Conservation (phyloP, 2,113 vertebrate species). For the Dasypus novemcinctus region DNA sequence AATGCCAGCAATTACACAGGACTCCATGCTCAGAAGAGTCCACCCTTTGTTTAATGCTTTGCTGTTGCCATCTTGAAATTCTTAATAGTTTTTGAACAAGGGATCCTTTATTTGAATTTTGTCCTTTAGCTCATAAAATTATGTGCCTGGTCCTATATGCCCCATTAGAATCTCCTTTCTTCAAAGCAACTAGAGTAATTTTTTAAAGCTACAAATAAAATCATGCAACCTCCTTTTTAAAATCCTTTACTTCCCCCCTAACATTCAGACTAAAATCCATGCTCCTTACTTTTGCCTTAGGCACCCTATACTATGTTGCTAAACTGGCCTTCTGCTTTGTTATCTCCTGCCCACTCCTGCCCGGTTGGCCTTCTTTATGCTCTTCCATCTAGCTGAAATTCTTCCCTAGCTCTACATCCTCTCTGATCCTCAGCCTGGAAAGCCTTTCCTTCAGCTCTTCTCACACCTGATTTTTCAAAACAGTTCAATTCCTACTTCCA, state of each 20-base stretch:
- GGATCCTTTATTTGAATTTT: not conserved
- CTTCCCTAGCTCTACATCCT: not conserved
- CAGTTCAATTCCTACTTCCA: not conserved
- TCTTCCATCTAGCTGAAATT: not conserved
- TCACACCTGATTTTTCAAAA: not conserved
- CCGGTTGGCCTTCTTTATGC: rapidly evolving
- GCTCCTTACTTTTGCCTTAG: not conserved
- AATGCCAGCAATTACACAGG: not conserved
- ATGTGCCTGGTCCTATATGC: not conserved
- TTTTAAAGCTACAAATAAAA: not conserved
- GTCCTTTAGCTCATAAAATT: not conserved
- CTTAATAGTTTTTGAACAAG: not conserved
- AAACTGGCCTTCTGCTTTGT: rapidly evolving
- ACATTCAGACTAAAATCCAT: not conserved
- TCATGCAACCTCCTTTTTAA: not conserved
- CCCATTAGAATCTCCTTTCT: not conserved
- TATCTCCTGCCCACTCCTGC: not conserved
- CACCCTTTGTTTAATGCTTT: not conserved
- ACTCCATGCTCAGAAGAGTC: not conserved
- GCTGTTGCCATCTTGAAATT: not conserved
- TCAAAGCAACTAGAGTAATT: not conserved
- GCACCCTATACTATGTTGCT: not conserved
- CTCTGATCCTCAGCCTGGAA: not conserved
- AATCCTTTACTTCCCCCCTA: not conserved
- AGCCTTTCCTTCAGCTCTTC: not conserved